A percentile compares a stretch with the other conserved stretches of the same genome.
phyloP scores from a whole-genome alignment of 1,140 invertebrate genomes.

The Mercenaria mercenaria region DNA sequence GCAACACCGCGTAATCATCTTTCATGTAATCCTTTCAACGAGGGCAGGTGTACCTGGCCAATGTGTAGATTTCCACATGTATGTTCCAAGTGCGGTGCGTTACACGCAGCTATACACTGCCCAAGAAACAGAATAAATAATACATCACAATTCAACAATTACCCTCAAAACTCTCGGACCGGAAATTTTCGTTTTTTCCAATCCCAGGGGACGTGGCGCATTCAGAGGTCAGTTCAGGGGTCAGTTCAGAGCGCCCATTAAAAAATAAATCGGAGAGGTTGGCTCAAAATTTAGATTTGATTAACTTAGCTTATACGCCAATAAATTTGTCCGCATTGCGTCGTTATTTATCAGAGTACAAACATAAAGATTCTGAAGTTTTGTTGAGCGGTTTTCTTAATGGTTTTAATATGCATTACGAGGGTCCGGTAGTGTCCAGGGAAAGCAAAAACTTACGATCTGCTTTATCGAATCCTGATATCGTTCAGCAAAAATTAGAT shows the following conservation, averaged over 20 bases:
- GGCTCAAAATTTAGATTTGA: not conserved
- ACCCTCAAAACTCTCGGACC: too few relatives aligned
- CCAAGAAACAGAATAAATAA: too few relatives aligned
- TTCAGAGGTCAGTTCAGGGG: too few relatives aligned
- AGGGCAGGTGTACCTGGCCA: not conserved
- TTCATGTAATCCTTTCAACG: not conserved
- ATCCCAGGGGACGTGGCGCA: too few relatives aligned
- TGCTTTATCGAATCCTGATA: not conserved
- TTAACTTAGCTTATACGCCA: too few relatives aligned
- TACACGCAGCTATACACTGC: not conserved
- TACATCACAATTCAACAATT: too few relatives aligned
- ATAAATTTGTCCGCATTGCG: not conserved
- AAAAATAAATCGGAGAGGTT: too few relatives aligned
- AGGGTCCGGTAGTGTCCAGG: not conserved
- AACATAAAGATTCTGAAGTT: not conserved
- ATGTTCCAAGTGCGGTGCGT: not conserved
- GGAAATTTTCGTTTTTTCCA: too few relatives aligned
- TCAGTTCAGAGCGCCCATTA: too few relatives aligned
- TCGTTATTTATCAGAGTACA: too few relatives aligned
- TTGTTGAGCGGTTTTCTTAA: constrained; percentile 15
- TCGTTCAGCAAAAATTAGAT: not conserved
- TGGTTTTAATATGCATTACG: constrained; percentile 54
- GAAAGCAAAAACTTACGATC: constrained; percentile 18
- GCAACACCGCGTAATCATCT: not conserved
- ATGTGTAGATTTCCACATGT: not conserved